Percentiles rank a stretch among this genome's conserved stretches.
These are phyloP conservation scores for Nomada fucata DNA, from an alignment of 2,888 invertebrate species.

Conservation along the genomic window DNA sequence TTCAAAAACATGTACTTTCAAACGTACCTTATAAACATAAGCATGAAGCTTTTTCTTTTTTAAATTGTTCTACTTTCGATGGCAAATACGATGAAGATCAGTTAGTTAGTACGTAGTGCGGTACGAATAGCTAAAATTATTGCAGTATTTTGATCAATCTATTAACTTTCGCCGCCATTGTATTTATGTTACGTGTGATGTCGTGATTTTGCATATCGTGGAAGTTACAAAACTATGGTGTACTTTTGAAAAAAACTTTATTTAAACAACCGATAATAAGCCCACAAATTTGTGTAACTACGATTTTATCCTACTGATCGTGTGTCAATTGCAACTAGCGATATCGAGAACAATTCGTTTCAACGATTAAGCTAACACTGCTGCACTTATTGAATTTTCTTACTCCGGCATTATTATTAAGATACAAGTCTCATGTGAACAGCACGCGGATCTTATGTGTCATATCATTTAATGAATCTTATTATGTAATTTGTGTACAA, in stretches of 20 bases:
- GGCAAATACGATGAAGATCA: not conserved
- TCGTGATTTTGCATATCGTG: constrained; percentile 48
- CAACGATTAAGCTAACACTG: constrained; percentile 24
- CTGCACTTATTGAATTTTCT: constrained; percentile 25
- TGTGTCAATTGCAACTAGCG: constrained; percentile 12
- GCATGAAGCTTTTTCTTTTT: constrained; percentile 5
- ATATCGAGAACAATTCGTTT: constrained; percentile 10
- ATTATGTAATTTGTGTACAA: constrained; percentile 76
- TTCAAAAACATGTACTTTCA: constrained; percentile 19
- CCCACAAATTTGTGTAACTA: constrained; percentile 22
- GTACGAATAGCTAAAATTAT: constrained; percentile 13
- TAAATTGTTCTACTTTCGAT: not conserved
- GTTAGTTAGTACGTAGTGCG: not conserved
- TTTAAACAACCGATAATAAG: constrained; percentile 25
- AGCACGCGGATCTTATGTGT: constrained; percentile 56
- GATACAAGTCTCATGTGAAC: constrained; percentile 54
- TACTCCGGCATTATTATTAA: constrained; percentile 12
- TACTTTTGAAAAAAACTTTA: constrained; percentile 37
- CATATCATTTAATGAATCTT: constrained; percentile 68
- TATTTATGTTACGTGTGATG: constrained; percentile 50
- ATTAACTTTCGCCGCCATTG: constrained; percentile 50
- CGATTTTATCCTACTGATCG: constrained; percentile 13
- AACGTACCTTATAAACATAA: not conserved
- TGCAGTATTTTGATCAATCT: not conserved
- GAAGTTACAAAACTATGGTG: constrained; percentile 47